Conservation (phyloP, 2,888 invertebrate genomes). For the Habroteleia sp. region DNA sequence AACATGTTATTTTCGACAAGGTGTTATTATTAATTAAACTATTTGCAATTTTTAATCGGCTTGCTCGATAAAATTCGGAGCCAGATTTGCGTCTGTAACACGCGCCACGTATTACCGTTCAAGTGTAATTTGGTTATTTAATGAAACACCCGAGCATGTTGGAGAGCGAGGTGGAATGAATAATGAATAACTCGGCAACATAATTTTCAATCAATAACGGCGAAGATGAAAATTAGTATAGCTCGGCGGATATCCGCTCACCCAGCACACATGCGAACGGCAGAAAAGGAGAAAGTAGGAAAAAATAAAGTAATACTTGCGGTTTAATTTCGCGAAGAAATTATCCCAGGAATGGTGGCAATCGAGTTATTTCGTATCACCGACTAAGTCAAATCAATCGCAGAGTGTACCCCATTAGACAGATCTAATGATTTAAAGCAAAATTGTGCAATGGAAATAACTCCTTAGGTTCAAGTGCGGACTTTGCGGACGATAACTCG, state of each 20-base stretch:
- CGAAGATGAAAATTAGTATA: constrained; percentile 30
- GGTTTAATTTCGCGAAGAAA: neutral
- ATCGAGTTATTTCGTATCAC: constrained; percentile 7
- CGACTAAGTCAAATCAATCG: constrained; percentile 12
- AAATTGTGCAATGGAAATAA: constrained; percentile 27
- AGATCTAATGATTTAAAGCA: constrained; percentile 23
- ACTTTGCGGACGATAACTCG: constrained; percentile 25
- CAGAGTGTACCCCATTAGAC: constrained; percentile 3
- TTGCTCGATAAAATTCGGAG: neutral
- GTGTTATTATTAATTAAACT: constrained; percentile 26
- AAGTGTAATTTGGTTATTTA: constrained; percentile 17
- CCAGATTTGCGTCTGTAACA: constrained; percentile 11
- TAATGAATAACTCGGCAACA: constrained; percentile 32
- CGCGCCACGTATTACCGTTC: constrained; percentile 15
- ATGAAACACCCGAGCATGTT: constrained; percentile 21
- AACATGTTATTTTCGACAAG: constrained; percentile 2
- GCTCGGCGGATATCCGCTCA: constrained; percentile 23
- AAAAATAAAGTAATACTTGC: neutral
- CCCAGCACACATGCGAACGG: constrained; percentile 6
- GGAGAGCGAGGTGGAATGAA: constrained; percentile 23
- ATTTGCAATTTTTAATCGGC: constrained; percentile 14
- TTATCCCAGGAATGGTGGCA: neutral
- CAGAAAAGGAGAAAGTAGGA: neutral
- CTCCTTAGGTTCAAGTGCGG: constrained; percentile 18
- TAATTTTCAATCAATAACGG: constrained; percentile 35